These are phyloP conservation scores for Malurus melanocephalus DNA, from an alignment of 2,113 vertebrate genomes.

Conservation along the genomic window DNA sequence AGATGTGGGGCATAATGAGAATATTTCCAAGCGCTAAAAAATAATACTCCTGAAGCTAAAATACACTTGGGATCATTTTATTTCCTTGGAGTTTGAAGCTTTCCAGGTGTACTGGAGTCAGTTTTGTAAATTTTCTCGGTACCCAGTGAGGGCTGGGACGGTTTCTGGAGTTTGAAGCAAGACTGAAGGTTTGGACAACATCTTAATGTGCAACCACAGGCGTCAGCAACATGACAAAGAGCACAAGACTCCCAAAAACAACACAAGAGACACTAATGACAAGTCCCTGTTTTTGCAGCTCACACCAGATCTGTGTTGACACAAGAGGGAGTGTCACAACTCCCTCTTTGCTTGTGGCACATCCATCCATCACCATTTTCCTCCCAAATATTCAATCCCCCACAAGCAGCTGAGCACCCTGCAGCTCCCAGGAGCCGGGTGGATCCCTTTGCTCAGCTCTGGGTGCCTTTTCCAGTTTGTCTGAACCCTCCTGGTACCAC, in stretches of 20 bases:
- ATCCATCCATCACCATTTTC: not conserved
- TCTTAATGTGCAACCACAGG: not conserved
- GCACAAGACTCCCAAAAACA: not conserved
- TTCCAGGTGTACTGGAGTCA: not conserved
- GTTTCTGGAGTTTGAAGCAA: not conserved
- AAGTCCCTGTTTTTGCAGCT: not conserved
- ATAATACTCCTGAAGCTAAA: not conserved
- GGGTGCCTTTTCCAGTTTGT: not conserved
- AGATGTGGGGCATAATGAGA: accelerated
- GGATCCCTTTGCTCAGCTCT: not conserved
- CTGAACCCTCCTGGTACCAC: not conserved
- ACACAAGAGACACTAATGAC: not conserved
- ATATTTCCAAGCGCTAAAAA: not conserved
- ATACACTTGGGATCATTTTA: not conserved
- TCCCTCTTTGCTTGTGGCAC: not conserved
- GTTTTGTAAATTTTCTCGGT: not conserved
- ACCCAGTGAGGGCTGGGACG: not conserved
- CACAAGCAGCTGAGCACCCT: accelerated
- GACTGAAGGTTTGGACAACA: not conserved
- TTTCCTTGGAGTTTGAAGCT: not conserved
- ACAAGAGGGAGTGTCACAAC: not conserved
- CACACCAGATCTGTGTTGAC: accelerated
- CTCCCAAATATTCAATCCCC: not conserved
- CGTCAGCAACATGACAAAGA: not conserved
- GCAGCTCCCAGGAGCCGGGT: not conserved